A percentile compares a stretch with the other conserved stretches of the same genome.
Conservation (phyloP, 2,888 invertebrate species). For the Coelopa pilipes region DNA sequence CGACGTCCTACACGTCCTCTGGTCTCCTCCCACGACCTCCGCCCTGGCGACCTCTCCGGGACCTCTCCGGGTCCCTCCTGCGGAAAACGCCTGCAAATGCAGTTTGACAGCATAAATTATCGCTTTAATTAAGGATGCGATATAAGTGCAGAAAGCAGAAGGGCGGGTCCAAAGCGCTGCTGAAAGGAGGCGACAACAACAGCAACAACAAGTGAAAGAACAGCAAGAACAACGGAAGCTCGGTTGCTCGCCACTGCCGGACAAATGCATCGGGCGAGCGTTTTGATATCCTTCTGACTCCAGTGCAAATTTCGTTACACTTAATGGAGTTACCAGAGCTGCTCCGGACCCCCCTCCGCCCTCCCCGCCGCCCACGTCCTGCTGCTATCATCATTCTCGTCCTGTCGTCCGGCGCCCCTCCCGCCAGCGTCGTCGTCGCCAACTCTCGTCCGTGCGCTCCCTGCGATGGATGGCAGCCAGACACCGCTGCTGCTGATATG, state of each 20-base stretch:
- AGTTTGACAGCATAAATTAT: conserved; percentile 46
- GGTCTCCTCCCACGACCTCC: too few species aligned
- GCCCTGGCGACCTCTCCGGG: too few species aligned
- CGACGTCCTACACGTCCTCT: too few species aligned
- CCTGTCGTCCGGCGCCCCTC: too few species aligned
- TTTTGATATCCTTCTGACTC: conserved; percentile 30
- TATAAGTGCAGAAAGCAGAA: conserved; percentile 39
- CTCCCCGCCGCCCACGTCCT: too few species aligned
- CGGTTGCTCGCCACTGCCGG: background rate
- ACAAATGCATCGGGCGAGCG: conserved; percentile 18
- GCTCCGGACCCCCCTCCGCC: too few species aligned
- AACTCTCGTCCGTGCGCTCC: background rate
- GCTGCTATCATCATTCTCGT: too few species aligned
- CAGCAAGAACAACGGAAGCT: background rate
- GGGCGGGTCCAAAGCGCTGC: background rate
- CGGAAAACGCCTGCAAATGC: conserved; percentile 21
- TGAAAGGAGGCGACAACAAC: too few species aligned
- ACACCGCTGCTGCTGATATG: conserved; percentile 28
- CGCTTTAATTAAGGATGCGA: conserved; percentile 46
- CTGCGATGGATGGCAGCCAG: background rate
- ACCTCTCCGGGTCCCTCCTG: too few species aligned
- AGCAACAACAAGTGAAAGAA: conserved; percentile 1
- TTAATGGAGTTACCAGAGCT: conserved; percentile 43
- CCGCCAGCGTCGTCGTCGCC: background rate
- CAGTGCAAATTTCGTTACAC: conserved; percentile 43